Percentiles rank a stretch among this genome's conserved stretches.
These are phyloP conservation scores for Chelon labrosus DNA, from an alignment of 2,797 vertebrate genomes.

Conservation along the genomic window DNA sequence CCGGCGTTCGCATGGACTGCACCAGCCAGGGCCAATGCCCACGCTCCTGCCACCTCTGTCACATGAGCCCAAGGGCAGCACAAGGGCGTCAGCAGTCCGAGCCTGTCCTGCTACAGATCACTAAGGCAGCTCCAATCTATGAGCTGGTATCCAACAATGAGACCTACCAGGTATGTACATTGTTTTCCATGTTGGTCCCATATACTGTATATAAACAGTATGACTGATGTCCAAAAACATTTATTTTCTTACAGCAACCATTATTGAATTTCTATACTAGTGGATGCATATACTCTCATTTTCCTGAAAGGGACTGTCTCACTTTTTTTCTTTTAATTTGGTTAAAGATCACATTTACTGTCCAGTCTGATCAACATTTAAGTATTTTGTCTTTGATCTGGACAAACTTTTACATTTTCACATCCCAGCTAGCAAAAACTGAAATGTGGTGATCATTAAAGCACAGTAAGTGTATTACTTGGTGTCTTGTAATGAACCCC, in stretches of 20 bases:
- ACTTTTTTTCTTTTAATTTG: neutral
- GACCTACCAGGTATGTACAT: constrained; percentile 90
- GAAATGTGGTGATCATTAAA: constrained; percentile 18
- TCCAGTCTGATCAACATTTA: neutral
- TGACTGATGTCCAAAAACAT: constrained; percentile 2
- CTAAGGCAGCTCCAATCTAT: constrained; percentile 93
- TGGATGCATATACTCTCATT: neutral
- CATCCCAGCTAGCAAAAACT: constrained; percentile 1
- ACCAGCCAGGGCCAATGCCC: constrained; percentile 95
- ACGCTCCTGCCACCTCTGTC: constrained; percentile 94
- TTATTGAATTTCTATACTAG: neutral
- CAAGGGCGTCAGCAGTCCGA: constrained; percentile 85
- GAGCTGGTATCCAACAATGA: constrained; percentile 96
- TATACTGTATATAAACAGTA: neutral
- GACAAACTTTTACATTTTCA: constrained; percentile 5
- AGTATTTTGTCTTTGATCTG: constrained; percentile 26
- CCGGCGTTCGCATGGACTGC: constrained; percentile 96
- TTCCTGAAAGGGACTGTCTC: constrained; percentile 4
- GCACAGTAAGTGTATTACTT: constrained; percentile 4
- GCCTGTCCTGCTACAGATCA: constrained; percentile 95
- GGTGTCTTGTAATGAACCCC: constrained; percentile 53
- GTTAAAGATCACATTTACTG: constrained; percentile 12
- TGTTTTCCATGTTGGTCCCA: neutral
- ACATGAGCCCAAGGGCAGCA: constrained; percentile 86
- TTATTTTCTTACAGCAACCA: neutral